phyloP scores from a whole-genome alignment of 1,140 invertebrate species.

The Linepithema humile region DNA sequence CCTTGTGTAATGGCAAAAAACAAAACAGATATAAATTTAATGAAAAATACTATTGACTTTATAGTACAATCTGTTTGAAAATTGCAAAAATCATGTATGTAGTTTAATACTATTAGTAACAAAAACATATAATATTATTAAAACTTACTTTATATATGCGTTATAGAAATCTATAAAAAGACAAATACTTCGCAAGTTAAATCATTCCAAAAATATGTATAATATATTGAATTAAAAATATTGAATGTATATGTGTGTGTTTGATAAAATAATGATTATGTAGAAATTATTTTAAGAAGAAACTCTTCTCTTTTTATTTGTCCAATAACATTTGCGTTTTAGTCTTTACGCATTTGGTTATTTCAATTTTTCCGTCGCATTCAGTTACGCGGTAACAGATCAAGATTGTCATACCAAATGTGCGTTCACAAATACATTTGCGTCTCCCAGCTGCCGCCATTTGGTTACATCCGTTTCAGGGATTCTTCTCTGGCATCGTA shows the following conservation, averaged over 20 bases:
- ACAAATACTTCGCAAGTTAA: too few species aligned
- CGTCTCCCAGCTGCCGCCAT: conserved; percentile 54
- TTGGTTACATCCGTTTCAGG: conserved; percentile 38
- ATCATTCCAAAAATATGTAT: too few species aligned
- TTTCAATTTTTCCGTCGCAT: conserved; percentile 18
- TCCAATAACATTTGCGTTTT: not conserved
- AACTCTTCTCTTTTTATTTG: not conserved
- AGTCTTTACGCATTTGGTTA: not conserved
- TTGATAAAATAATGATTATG: not conserved
- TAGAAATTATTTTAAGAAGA: not conserved
- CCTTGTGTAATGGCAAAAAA: too few species aligned
- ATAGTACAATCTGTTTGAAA: too few species aligned
- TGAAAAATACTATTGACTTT: too few species aligned
- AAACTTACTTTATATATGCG: too few species aligned
- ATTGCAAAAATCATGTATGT: too few species aligned
- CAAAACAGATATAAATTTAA: too few species aligned
- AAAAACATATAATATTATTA: too few species aligned
- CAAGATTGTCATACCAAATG: conserved; percentile 31
- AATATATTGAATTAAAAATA: not conserved
- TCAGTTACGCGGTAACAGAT: conserved; percentile 18
- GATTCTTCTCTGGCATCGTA: not conserved
- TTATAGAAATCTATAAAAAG: too few species aligned
- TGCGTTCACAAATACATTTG: conserved; percentile 51
- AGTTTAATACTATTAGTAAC: too few species aligned
- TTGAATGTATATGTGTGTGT: too few species aligned